Evolutionary conservation across 2,113 vertebrate genomes (phyloP), one percentile per base, ranked within the genome.

Genomic region (Syngnathoides biaculeatus): DNA sequence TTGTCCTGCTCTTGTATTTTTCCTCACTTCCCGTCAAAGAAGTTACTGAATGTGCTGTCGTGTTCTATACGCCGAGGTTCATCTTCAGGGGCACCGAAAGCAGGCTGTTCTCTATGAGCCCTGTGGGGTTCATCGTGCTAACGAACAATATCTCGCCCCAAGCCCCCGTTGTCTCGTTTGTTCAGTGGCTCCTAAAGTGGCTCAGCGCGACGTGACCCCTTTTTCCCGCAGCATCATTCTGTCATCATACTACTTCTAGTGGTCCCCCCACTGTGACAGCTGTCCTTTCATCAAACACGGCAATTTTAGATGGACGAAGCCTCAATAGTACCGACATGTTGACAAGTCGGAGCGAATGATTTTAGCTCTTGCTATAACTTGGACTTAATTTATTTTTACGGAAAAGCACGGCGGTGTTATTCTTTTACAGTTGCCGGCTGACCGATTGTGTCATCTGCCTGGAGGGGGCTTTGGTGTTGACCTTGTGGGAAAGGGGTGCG

Each of bases 281-380:
- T 86, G 87, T 81, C 76, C 79, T 87, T 84, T 87, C 74, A 70
- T 85, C 84, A 83, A 77, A 81, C 77, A 74, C 57, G 59, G 68
- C 27, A 55, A 62, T 70, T 80, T 85, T 20, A 81, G 67, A 81
- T 69, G 61, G 73, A 79, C 76, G 71, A 72, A 57, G 66, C 58
- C 69, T 72, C 64, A 83, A 71, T 71, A 70, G 72, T 77, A 71
- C 63, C 68, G 79, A 72, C 72, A 77, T 78, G 72, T 74, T 76
- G 82, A 83, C 66, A 80, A 67, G 58, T 74, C 69, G 67, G 45
- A 11, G 65, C 60, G 71, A 81, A 79, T 80, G 78, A 78, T 82
- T 84, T 79, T 79, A 74, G 71, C 65, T 79, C 68, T 38, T 59
- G 8, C 57, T 59, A 68, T 57, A 60, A 73, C 77, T 62, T 81